Conservation (phyloP, 2,113 vertebrate species). For the Furnarius figulus region DNA sequence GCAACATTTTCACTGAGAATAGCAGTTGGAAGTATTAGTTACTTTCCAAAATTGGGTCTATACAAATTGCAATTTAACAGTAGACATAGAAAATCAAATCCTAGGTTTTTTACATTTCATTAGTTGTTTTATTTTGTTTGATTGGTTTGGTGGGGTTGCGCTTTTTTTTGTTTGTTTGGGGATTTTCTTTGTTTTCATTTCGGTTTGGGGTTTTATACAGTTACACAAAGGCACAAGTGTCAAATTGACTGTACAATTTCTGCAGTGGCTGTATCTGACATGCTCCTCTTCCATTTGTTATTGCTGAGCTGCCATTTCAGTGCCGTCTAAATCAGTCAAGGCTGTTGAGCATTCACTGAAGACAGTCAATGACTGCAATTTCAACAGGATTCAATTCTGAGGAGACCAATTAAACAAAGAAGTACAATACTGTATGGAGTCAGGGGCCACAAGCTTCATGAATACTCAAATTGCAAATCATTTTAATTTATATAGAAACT, state of each 20-base stretch:
- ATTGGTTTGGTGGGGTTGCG: neutral
- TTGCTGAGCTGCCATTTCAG: neutral
- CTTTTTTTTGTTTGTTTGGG: neutral
- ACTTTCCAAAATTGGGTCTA: neutral
- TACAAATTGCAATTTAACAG: neutral
- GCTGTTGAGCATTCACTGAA: neutral
- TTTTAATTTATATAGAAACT: neutral
- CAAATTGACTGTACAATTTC: neutral
- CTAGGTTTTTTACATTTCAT: neutral
- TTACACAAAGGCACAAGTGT: neutral
- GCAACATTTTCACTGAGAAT: neutral
- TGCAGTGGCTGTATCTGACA: neutral
- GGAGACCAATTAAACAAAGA: neutral
- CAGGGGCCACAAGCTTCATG: neutral
- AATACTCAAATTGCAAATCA: neutral
- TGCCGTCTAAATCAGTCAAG: neutral
- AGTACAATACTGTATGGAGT: neutral
- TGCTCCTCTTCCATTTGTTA: neutral
- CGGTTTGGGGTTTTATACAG: neutral
- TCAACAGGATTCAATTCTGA: neutral
- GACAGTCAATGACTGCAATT: neutral
- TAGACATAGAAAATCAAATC: neutral
- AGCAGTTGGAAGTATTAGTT: neutral
- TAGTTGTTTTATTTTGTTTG: neutral
- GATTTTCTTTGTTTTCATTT: neutral